These are phyloP conservation scores for Chelonia mydas DNA, from an alignment of 2,797 vertebrate species.

Conservation along the genomic window DNA sequence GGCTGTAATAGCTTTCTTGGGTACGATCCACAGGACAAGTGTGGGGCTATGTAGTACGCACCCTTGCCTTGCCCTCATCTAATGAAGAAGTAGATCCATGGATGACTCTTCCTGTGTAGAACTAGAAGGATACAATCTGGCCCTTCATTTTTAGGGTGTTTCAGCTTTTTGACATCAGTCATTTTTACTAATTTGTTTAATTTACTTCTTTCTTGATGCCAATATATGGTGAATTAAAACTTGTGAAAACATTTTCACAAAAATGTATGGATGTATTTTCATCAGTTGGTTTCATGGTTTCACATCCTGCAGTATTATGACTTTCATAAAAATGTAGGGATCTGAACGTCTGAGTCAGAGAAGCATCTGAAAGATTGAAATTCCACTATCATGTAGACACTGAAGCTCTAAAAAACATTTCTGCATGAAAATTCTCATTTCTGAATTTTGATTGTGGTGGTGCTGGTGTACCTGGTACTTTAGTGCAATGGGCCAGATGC, in stretches of 20 bases:
- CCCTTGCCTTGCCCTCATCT: background rate
- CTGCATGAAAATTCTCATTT: background rate
- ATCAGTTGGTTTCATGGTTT: background rate
- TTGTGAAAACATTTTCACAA: constrained; percentile 15
- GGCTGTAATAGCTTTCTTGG: background rate
- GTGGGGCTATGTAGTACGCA: background rate
- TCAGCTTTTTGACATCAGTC: background rate
- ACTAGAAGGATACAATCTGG: background rate
- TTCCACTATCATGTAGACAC: accelerated
- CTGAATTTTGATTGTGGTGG: background rate
- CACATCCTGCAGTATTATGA: background rate
- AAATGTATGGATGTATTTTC: background rate
- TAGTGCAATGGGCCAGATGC: background rate
- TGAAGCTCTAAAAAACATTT: background rate
- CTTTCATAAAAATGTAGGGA: background rate
- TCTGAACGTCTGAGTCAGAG: background rate
- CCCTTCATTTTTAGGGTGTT: background rate
- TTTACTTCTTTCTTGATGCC: background rate
- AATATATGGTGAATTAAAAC: background rate
- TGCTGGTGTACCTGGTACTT: background rate
- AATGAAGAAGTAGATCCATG: background rate
- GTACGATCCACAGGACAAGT: background rate
- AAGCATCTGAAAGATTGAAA: background rate
- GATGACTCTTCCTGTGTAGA: background rate
- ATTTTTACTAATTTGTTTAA: background rate